Base-by-base conservation (phyloP, 2,113 vertebrate genomes). In the Neopipo cinnamomea region DNA sequence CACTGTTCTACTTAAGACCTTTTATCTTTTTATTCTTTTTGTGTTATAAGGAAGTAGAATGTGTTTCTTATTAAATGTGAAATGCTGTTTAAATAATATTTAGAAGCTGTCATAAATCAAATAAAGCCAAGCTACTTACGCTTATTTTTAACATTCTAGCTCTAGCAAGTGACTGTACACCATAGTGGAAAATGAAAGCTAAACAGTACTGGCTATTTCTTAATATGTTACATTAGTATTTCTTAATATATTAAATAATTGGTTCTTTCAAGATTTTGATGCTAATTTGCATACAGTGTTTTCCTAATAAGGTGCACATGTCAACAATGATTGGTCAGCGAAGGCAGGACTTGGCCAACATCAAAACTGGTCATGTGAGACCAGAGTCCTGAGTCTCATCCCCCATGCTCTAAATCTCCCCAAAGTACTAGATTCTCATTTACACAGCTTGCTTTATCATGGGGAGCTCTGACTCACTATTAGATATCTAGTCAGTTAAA, bases 1-100 rank as follows among this genome's bases (percentile, higher is more conserved):
- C 97, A 94, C 91, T 96, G 73, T 95, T 96, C 85, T 93, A 90
- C 95, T 98, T 97, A 96, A 95, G 72, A 91, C 30, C 33, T 66
- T 89, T 67, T 89, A 5, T 70, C 84, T 96, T 42, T 89, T 93
- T 63, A 14, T 91, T 83, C 30, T 88, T 73, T 93, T 76, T 96
- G 37, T 96, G 72, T 96, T 72, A n/a, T 63, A 90, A 83, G 61
- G 70, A 97, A 94, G 95, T 50, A 93, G 81, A 98, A 96, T 96
- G 25, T 98, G 95, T 97, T 98, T 97, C 91, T 94, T 97, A 97
- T 97, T 97, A 98, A 95, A 93, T 89, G 46, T 65, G 50, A 96
- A 97, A 95, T 22, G 21, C 23, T 85, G 58, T 96, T 96, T 87
- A 91, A 95, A 95, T 85, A 92, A 87, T 94, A 75, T 86, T 93